Evolutionary conservation across 2,113 vertebrate species (phyloP), one percentile per base, ranked within the genome.

Genomic region (Ellobius talpinus): DNA sequence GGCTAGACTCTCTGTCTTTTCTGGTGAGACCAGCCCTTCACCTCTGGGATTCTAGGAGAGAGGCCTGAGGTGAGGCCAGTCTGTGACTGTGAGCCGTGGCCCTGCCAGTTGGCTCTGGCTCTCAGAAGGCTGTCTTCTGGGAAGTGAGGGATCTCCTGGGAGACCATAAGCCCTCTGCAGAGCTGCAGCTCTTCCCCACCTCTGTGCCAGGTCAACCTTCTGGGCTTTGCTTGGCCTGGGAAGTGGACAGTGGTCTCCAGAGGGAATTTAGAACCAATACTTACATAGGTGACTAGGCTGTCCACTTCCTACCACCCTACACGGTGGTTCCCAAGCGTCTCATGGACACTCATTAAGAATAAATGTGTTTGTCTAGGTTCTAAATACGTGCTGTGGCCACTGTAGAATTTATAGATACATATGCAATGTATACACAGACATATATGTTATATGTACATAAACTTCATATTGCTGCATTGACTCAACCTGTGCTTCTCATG

Each of bases 311-410:
- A 0, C 31, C 1, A 0, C 36, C 81, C 8, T 24, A n/a, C 0
- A 0, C 33, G 2, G 4, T 0, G 6, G 31, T 8, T 39, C 12
- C 55, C 45, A 39, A 61, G 79, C 2, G 0, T 36, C 78, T 58
- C 36, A 31, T 36, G 39, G 11, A 36, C 0, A n/a, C 39, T 8
- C 45, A 9, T 12, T 39, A 58, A 1, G 0, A 39, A 55, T 23
- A 47, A 29, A 3, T 1, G 19, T 21, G 2, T 24, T 10, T 2
- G 39, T 26, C 33, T 31, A 6, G 2, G 33, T 26, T 84, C 65
- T 58, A 5, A 26, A 11, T 11, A 4, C 36, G 0, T 36, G 47
- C 78, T 42, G 6, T 8, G 36, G 58, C 13, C 33, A 13, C 50
- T 24, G 66, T 0, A 3, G 47, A 1, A 11, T 6, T n/a, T 17